A percentile compares a stretch with the other conserved stretches of the same genome.
phyloP scores from a whole-genome alignment of 1,140 invertebrate species.

The Zaprionus davidi region DNA sequence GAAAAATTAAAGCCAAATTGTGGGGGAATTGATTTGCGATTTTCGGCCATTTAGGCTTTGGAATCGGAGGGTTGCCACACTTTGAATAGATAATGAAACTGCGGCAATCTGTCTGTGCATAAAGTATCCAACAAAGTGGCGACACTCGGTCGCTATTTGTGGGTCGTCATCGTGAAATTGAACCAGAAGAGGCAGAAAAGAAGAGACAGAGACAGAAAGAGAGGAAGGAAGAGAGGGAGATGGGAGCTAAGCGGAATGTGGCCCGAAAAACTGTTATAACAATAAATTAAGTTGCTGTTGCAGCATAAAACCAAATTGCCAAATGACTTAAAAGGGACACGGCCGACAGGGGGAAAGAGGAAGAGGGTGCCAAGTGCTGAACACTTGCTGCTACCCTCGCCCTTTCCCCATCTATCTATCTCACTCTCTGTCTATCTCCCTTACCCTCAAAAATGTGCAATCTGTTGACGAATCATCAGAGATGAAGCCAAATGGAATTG shows the following conservation, averaged over 20 bases:
- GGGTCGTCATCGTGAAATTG: constrained; percentile 17
- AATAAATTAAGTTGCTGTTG: constrained; percentile 80
- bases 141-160: constrained; percentile 36
- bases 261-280: constrained; percentile 68
- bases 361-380: not conserved
- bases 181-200: not conserved
- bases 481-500: constrained; percentile 37
- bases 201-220: not conserved
- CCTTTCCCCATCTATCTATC: too few species aligned
- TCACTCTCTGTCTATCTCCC: not conserved
- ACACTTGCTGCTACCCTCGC: not conserved
- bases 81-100: constrained; percentile 50
- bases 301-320: constrained; percentile 74
- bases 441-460: constrained; percentile 41
- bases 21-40: not conserved
- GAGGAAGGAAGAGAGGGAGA: not conserved
- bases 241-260: constrained; percentile 18
- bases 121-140: constrained; percentile 47
- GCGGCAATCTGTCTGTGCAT: constrained; percentile 37
- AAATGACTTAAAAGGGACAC: constrained; percentile 52
- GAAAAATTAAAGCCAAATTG: not conserved
- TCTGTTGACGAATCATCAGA: constrained; percentile 61
- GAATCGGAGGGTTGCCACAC: constrained; percentile 20
- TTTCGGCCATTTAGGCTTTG: not conserved
- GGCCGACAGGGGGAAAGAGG: not conserved